Percentiles rank a stretch among this genome's conserved stretches.
Evolutionary conservation across 2,888 invertebrate species (phyloP).

Genomic region (Eilema depressum): DNA sequence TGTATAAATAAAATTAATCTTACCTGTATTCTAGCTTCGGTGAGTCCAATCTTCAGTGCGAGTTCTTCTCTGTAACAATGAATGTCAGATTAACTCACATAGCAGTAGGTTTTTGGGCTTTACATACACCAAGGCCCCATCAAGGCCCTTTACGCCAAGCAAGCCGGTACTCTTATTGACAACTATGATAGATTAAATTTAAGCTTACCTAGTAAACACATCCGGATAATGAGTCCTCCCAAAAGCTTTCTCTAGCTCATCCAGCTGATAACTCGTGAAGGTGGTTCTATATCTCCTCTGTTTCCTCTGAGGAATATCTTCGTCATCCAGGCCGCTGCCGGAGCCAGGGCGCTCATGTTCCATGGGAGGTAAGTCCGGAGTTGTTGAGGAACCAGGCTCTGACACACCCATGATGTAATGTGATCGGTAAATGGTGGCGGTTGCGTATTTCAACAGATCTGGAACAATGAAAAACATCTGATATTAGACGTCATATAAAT

Average conservation of each 20-base stretch:
- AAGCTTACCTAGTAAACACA: conserved; percentile 95
- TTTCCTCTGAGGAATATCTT: conserved; percentile 95
- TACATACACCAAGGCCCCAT: too few relatives aligned
- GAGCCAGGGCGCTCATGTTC: conserved; percentile 77
- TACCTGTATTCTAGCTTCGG: conserved; percentile 98
- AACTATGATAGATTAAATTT: too few relatives aligned
- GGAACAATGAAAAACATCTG: conserved; percentile 49
- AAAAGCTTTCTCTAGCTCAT: conserved; percentile 98
- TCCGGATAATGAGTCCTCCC: conserved; percentile 99
- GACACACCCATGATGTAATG: conserved; percentile 76
- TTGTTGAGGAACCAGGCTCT: conserved; percentile 73
- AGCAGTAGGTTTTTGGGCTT: neutral
- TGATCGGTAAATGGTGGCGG: conserved; percentile 39
- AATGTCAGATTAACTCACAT: conserved; percentile 38
- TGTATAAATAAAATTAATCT: too few relatives aligned
- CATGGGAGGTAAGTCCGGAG: conserved; percentile 70
- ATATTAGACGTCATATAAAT: neutral
- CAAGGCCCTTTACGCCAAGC: too few relatives aligned
- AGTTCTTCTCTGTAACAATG: conserved; percentile 94
- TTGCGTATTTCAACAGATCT: conserved; percentile 41
- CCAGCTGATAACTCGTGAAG: conserved; percentile 97
- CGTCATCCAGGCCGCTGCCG: conserved; percentile 87
- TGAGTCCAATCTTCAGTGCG: conserved; percentile 97
- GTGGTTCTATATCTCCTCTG: conserved; percentile 97
- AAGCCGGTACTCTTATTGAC: too few relatives aligned